Evolutionary conservation across 2,797 vertebrate genomes (phyloP).

Genomic region (Mormyrus proboscirostris): DNA sequence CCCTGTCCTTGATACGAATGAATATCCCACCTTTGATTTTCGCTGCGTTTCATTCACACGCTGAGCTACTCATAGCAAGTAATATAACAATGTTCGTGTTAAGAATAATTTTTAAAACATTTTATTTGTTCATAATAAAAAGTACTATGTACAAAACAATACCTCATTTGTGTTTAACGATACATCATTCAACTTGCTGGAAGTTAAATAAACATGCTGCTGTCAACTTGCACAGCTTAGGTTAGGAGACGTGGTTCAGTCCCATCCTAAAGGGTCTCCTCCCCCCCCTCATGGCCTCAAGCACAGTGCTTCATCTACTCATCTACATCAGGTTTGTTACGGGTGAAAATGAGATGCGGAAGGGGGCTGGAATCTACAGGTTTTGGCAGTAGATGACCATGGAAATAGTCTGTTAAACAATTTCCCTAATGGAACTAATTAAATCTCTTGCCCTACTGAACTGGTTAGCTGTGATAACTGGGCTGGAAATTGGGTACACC

Average conservation of each 20-base stretch:
- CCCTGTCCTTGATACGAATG: neutral
- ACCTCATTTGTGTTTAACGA: slow-evolving; percentile 47
- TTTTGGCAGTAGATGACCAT: neutral
- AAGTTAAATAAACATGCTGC: slow-evolving; percentile 39
- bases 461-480: neutral
- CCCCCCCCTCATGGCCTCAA: neutral
- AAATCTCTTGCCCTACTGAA: neutral
- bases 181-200: slow-evolving; percentile 38
- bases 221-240: slow-evolving; percentile 35
- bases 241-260: slow-evolving; percentile 25
- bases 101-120: slow-evolving; percentile 35
- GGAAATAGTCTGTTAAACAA: neutral
- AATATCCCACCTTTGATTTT: slow-evolving; percentile 3
- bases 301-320: neutral
- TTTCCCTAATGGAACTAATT: neutral
- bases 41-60: neutral
- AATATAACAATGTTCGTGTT: slow-evolving; percentile 43
- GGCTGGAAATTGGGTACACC: neutral
- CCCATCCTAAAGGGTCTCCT: slow-evolving; percentile 13
- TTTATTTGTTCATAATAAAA: slow-evolving; percentile 70
- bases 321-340: neutral
- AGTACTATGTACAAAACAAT: slow-evolving; percentile 60
- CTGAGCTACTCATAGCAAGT: slow-evolving; percentile 34
- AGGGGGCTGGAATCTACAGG: neutral
- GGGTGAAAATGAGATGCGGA: neutral